Evolutionary conservation across 2,113 vertebrate genomes (phyloP).

Genomic region (Microcebus jonahi): DNA sequence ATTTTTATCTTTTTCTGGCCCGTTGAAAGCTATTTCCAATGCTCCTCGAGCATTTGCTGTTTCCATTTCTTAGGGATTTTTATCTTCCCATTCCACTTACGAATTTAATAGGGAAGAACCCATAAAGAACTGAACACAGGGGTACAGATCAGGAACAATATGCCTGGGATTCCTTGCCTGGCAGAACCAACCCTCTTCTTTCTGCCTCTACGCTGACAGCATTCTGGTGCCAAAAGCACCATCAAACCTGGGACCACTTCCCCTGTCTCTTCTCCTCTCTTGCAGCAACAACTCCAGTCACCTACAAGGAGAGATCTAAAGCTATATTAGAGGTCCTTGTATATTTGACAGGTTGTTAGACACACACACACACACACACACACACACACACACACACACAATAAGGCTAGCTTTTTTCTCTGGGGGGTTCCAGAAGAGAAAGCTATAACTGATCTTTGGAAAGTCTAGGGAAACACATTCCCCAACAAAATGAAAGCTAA

Average conservation of each 20-base stretch:
- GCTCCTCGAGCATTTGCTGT: not conserved
- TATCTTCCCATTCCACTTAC: not conserved
- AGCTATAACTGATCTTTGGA: not conserved
- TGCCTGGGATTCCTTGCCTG: accelerated
- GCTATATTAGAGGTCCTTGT: not conserved
- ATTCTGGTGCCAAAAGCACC: not conserved
- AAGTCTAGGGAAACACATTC: not conserved
- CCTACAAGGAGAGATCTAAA: not conserved
- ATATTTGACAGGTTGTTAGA: not conserved
- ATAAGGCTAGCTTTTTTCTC: not conserved
- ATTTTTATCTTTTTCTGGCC: not conserved
- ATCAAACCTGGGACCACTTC: not conserved
- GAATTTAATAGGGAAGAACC: not conserved
- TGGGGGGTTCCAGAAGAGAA: not conserved
- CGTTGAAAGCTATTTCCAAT: not conserved
- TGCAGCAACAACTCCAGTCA: not conserved
- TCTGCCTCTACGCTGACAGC: not conserved
- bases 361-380: not conserved
- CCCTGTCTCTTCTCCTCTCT: not conserved
- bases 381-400: too few relatives aligned
- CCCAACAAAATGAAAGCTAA: not conserved
- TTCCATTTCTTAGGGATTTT: not conserved
- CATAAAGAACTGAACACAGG: not conserved
- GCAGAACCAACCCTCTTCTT: not conserved
- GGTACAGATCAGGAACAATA: accelerated